phyloP scores from a whole-genome alignment of 2,888 invertebrate species.

The Cheilosia scutellata region DNA sequence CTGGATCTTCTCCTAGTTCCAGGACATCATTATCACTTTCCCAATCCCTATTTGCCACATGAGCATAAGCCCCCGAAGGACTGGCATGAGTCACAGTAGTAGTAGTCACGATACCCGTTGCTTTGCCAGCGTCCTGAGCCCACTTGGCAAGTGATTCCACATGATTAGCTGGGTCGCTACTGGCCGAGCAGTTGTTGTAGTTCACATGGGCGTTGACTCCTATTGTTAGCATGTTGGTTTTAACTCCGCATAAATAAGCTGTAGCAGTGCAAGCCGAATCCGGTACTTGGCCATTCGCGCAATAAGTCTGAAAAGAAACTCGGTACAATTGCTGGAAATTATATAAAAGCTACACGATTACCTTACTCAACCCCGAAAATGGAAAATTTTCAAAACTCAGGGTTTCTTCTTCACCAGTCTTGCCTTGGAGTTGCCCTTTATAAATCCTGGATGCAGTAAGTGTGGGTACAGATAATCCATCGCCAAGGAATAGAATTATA shows the following conservation, averaged over 20 bases:
- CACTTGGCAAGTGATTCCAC: slow-evolving; percentile 88
- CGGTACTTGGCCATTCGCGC: slow-evolving; percentile 88
- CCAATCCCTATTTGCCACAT: slow-evolving; percentile 88
- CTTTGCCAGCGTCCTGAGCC: slow-evolving; percentile 87
- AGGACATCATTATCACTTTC: slow-evolving; percentile 87
- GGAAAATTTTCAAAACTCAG: slow-evolving; percentile 88
- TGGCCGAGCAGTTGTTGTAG: slow-evolving; percentile 87
- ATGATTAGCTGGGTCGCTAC: slow-evolving; percentile 86
- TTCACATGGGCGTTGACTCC: slow-evolving; percentile 89
- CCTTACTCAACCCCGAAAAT: slow-evolving; percentile 87
- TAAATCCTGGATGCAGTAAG: slow-evolving; percentile 88
- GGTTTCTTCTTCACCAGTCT: slow-evolving; percentile 86
- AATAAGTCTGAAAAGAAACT: slow-evolving; percentile 84
- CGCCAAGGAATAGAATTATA: slow-evolving; percentile 83
- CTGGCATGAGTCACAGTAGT: slow-evolving; percentile 92
- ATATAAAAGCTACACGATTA: slow-evolving; percentile 77
- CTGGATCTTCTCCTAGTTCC: slow-evolving; percentile 65
- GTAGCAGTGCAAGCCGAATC: slow-evolving; percentile 88
- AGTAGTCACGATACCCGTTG: slow-evolving; percentile 89
- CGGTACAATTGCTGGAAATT: not conserved
- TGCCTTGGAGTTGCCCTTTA: slow-evolving; percentile 86
- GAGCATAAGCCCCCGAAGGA: slow-evolving; percentile 88
- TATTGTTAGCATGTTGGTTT: slow-evolving; percentile 88
- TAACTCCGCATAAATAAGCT: slow-evolving; percentile 86
- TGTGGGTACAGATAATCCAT: slow-evolving; percentile 90